These are phyloP conservation scores for Pilophorus perplexus DNA, from an alignment of 2,888 invertebrate genomes.

Conservation along the genomic window DNA sequence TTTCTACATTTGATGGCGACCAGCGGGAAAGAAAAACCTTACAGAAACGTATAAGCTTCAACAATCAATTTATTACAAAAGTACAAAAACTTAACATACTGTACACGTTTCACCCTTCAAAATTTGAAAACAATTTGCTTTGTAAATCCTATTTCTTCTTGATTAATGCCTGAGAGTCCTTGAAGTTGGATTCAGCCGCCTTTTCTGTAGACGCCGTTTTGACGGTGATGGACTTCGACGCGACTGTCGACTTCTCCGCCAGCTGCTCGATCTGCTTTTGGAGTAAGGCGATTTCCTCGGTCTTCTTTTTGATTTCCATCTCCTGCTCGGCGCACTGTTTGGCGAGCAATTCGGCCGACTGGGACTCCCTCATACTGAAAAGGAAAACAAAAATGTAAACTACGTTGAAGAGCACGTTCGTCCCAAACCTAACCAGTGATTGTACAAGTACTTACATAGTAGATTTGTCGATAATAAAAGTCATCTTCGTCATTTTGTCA, in stretches of 20 bases:
- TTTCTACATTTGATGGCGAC: not conserved
- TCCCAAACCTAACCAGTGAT: too few species aligned
- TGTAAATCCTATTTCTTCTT: too few species aligned
- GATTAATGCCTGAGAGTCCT: too few species aligned
- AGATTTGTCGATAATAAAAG: not conserved
- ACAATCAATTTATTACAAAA: not conserved
- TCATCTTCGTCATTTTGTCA: too few species aligned
- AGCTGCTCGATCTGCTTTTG: constrained; percentile 3
- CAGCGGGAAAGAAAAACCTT: not conserved
- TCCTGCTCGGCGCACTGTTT: constrained; percentile 28
- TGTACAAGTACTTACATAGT: too few species aligned
- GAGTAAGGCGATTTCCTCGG: constrained; percentile 1
- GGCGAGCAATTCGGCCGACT: not conserved
- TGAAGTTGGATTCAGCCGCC: not conserved
- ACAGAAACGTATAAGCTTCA: not conserved
- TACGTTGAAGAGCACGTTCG: too few species aligned
- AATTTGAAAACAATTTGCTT: too few species aligned
- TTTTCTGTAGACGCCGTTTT: not conserved
- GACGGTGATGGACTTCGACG: not conserved
- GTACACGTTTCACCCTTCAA: not conserved
- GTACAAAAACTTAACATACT: not conserved
- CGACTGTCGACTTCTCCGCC: not conserved
- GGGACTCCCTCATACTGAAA: not conserved
- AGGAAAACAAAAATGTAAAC: not conserved
- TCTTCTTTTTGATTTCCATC: constrained; percentile 9